phyloP scores from a whole-genome alignment of 1,140 invertebrate species.

The Magallana ariakensis region DNA sequence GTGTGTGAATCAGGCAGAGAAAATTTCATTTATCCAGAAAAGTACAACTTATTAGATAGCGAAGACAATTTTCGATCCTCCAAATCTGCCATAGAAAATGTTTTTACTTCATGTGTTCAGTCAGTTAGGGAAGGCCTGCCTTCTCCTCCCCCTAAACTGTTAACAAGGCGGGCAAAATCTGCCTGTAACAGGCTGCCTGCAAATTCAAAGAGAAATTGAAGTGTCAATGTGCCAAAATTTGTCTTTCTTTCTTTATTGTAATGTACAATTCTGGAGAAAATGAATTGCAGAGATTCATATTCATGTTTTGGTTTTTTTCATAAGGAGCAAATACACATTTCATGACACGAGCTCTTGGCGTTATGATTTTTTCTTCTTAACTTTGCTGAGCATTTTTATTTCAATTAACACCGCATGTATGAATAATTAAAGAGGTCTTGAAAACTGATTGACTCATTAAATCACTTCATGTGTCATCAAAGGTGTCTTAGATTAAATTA shows the following conservation, averaged over 20 bases:
- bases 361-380: not conserved
- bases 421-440: not conserved
- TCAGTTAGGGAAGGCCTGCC: not conserved
- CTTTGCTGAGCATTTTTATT: slow-evolving; percentile 1
- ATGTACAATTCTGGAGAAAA: slow-evolving; percentile 19
- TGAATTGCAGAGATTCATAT: slow-evolving; percentile 16
- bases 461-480: not conserved
- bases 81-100: slow-evolving; percentile 21
- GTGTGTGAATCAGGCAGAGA: slow-evolving; percentile 54
- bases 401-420: slow-evolving; percentile 1
- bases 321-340: not conserved
- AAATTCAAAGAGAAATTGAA: not conserved
- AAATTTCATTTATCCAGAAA: slow-evolving; percentile 66
- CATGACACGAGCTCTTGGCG: not conserved
- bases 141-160: slow-evolving; percentile 39
- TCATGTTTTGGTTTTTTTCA: not conserved
- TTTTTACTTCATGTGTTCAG: slow-evolving; percentile 29
- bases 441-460: not conserved
- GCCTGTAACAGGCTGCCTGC: slow-evolving; percentile 53
- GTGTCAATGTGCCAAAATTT: not conserved
- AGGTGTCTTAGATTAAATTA: no score
- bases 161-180: slow-evolving; percentile 55
- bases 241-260: not conserved
- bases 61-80: not conserved
- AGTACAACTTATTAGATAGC: slow-evolving; percentile 36